Conservation (phyloP, 2,113 vertebrate genomes). For the Hemibagrus wyckioides region DNA sequence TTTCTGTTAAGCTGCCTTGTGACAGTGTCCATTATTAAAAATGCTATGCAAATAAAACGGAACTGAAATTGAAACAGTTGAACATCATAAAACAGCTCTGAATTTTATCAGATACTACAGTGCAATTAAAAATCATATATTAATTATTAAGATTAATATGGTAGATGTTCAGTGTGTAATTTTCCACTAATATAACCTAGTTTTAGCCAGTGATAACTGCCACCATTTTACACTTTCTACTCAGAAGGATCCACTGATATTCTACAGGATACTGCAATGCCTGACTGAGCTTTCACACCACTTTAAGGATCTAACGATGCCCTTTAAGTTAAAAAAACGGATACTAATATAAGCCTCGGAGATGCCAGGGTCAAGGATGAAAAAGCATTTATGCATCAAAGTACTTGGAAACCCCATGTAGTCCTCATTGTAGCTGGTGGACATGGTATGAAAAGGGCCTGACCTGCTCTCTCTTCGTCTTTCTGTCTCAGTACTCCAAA, state of each 20-base stretch:
- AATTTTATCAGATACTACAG: not conserved
- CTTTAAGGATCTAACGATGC: conserved; percentile 40
- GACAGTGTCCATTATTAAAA: not conserved
- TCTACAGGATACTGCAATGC: not conserved
- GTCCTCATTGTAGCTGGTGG: conserved; percentile 27
- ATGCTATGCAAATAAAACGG: not conserved
- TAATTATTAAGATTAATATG: not conserved
- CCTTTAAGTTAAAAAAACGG: conserved; percentile 42
- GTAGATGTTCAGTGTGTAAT: not conserved
- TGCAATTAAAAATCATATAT: not conserved
- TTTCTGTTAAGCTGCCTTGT: not conserved
- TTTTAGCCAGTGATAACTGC: not conserved
- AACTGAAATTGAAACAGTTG: not conserved
- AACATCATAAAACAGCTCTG: not conserved
- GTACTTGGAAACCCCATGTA: conserved; percentile 20
- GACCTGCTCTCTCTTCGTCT: not conserved
- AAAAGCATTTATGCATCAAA: conserved; percentile 56
- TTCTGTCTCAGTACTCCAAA: conserved; percentile 17
- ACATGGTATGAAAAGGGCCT: conserved; percentile 29
- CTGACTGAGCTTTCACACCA: conserved; percentile 12
- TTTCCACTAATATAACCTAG: not conserved
- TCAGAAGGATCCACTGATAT: not conserved
- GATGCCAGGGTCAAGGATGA: conserved; percentile 41
- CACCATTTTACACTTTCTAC: not conserved
- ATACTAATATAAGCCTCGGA: conserved; percentile 27